phyloP scores from a whole-genome alignment of 1,140 invertebrate genomes.

The Acromyrmex echinatior region DNA sequence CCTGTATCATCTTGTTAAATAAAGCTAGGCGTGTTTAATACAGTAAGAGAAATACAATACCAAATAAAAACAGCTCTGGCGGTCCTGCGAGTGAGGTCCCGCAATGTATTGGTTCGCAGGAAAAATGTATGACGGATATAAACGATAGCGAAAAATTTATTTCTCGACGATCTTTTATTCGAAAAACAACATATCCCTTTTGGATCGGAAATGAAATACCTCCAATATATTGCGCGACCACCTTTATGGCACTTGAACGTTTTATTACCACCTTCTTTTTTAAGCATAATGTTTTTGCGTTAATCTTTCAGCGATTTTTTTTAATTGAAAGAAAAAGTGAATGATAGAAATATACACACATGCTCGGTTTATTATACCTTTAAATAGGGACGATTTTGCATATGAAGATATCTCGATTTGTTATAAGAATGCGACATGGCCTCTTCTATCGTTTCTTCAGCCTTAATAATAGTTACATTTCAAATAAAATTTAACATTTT shows the following conservation, averaged over 20 bases:
- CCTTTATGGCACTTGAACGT: conserved; percentile 64
- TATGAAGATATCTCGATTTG: conserved; percentile 44
- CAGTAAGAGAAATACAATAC: conserved; percentile 66
- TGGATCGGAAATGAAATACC: conserved; percentile 24
- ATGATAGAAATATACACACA: not conserved
- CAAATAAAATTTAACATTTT: not conserved
- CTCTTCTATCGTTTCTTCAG: not conserved
- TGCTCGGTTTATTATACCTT: not conserved
- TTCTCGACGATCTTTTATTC: not conserved
- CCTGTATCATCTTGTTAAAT: conserved; percentile 86
- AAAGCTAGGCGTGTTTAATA: conserved; percentile 87
- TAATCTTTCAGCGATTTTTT: not conserved
- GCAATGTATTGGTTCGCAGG: conserved; percentile 56
- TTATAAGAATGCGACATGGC: conserved; percentile 35
- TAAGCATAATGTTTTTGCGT: conserved; percentile 6
- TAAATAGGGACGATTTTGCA: not conserved
- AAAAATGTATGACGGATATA: not conserved
- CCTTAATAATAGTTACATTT: not conserved
- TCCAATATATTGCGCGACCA: conserved; percentile 70
- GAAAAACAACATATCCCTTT: not conserved
- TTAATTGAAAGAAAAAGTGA: not conserved
- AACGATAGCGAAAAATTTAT: not conserved
- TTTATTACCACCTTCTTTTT: conserved; percentile 73
- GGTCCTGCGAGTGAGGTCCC: conserved; percentile 60
- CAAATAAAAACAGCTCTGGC: conserved; percentile 40